Evolutionary conservation across 2,113 vertebrate species (phyloP).

Genomic region (Thalassoma bifasciatum): DNA sequence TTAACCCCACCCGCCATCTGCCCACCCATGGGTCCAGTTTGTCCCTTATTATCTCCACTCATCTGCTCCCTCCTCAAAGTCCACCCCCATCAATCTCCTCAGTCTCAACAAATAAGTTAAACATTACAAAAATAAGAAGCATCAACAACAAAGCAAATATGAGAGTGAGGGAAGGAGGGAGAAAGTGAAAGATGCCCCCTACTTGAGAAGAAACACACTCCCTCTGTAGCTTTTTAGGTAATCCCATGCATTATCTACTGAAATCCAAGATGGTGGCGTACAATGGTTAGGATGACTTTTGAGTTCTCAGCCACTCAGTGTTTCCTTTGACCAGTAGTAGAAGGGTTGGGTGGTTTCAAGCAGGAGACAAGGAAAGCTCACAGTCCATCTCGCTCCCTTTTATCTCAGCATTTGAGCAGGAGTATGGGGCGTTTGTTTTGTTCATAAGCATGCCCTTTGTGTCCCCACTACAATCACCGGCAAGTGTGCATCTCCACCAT

Average conservation of each 20-base stretch:
- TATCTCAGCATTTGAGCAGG: conserved; percentile 15
- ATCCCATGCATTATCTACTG: conserved; percentile 59
- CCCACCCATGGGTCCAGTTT: conserved; percentile 47
- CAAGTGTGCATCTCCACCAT: conserved; percentile 96
- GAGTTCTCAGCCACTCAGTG: conserved; percentile 35
- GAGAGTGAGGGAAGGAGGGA: conserved; percentile 58
- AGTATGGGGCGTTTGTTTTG: conserved; percentile 61
- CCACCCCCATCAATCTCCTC: conserved; percentile 39
- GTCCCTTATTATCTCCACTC: conserved; percentile 32
- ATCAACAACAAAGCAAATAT: conserved; percentile 68
- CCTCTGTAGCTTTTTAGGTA: conserved; percentile 50
- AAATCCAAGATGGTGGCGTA: conserved; percentile 35
- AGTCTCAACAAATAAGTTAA: conserved; percentile 85
- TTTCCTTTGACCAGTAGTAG: conserved; percentile 60
- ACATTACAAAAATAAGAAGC: conserved; percentile 80
- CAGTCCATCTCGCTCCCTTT: conserved; percentile 48
- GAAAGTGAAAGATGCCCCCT: conserved; percentile 72
- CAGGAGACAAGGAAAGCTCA: conserved; percentile 31
- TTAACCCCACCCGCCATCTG: conserved; percentile 31
- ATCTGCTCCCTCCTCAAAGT: conserved; percentile 34
- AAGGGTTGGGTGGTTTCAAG: conserved; percentile 48
- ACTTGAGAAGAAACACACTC: conserved; percentile 66
- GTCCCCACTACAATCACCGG: conserved; percentile 86
- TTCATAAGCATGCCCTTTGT: conserved; percentile 54
- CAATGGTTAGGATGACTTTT: conserved; percentile 55